Conservation (phyloP, 2,888 invertebrate genomes). For the Oxycera nigricornis region DNA sequence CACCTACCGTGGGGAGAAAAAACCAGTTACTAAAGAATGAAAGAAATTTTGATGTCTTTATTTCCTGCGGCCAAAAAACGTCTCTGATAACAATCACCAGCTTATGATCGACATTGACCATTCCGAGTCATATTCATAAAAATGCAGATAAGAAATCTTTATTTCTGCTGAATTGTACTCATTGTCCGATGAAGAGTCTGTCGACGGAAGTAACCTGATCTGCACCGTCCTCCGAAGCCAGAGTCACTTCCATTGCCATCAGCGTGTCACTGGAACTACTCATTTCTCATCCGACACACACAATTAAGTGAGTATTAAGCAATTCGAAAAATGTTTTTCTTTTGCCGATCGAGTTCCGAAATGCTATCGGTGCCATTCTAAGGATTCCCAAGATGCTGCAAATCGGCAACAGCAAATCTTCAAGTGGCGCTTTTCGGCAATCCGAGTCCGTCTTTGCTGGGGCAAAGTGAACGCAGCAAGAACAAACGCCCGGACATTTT, state of each 20-base stretch:
- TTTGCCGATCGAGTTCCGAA: slow-evolving; percentile 14
- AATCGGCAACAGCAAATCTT: slow-evolving; percentile 12
- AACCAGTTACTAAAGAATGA: not conserved
- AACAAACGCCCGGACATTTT: slow-evolving; percentile 30
- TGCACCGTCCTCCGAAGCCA: not conserved
- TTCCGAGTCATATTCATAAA: slow-evolving; percentile 23
- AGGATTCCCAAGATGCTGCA: slow-evolving; percentile 22
- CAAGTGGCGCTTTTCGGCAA: slow-evolving; percentile 37
- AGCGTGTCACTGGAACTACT: slow-evolving; percentile 34
- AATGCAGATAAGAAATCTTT: slow-evolving; percentile 14
- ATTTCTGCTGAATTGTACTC: not conserved
- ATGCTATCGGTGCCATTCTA: slow-evolving; percentile 21
- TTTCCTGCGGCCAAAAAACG: not conserved
- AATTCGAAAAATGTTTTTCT: slow-evolving; percentile 33
- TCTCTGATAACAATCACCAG: slow-evolving; percentile 19
- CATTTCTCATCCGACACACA: slow-evolving; percentile 31
- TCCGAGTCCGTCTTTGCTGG: not conserved
- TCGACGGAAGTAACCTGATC: slow-evolving; percentile 17
- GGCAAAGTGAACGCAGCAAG: not conserved
- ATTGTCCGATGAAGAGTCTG: not conserved
- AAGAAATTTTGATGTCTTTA: slow-evolving; percentile 26
- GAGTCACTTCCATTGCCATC: slow-evolving; percentile 31
- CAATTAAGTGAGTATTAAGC: slow-evolving; percentile 34
- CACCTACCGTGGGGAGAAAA: no score
- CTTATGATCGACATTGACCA: slow-evolving; percentile 16